These are phyloP conservation scores for Corythaixoides concolor DNA, from an alignment of 2,113 vertebrate genomes.

Conservation along the genomic window DNA sequence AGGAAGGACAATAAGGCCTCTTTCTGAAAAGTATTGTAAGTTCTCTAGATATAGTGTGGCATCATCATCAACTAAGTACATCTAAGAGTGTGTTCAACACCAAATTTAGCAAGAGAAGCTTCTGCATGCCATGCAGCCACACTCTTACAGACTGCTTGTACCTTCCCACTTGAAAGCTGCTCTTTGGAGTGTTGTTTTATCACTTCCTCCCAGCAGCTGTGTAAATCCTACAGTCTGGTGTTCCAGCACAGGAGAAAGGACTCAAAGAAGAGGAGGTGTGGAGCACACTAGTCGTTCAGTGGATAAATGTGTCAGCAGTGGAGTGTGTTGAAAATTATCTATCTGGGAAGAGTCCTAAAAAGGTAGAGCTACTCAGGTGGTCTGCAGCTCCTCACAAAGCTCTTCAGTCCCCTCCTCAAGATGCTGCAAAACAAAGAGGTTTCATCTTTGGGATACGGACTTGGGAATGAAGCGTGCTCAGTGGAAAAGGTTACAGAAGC, in stretches of 20 bases:
- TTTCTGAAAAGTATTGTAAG: background rate
- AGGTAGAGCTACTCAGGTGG: background rate
- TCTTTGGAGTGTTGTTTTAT: conserved; percentile 17
- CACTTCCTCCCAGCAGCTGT: conserved; percentile 34
- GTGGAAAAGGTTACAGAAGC: background rate
- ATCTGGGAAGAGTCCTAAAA: background rate
- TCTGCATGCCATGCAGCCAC: background rate
- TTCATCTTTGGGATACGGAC: background rate
- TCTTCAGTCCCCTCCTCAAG: background rate
- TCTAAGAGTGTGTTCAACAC: background rate
- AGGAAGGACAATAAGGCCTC: background rate
- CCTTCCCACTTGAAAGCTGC: conserved; percentile 51
- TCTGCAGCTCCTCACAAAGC: background rate
- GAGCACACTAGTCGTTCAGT: background rate
- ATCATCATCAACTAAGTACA: background rate
- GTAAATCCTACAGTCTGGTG: conserved; percentile 29
- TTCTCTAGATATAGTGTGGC: background rate
- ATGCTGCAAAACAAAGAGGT: background rate
- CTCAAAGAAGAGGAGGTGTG: conserved; percentile 5
- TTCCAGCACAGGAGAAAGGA: background rate
- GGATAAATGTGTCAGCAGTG: background rate
- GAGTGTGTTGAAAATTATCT: background rate
- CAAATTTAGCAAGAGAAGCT: background rate
- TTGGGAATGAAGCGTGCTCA: background rate
- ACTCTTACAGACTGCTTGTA: background rate